phyloP scores from a whole-genome alignment of 1,140 invertebrate genomes.

The Wasmannia auropunctata region DNA sequence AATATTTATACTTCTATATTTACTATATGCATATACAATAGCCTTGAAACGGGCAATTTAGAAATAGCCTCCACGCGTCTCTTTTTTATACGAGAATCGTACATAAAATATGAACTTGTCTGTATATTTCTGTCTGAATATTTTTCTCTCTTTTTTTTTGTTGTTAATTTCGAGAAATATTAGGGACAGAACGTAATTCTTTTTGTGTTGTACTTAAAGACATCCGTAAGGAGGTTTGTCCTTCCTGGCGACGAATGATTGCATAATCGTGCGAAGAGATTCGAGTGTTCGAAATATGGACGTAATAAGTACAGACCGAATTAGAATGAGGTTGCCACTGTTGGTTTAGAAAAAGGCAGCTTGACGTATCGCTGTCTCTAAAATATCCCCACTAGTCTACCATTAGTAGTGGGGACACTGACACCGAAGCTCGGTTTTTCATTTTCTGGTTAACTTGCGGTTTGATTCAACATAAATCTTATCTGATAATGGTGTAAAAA shows the following conservation, averaged over 20 bases:
- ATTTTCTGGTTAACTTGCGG: too few relatives aligned
- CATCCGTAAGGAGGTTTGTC: background rate
- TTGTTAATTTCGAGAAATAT: background rate
- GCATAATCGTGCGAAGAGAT: background rate
- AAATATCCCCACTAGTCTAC: too few relatives aligned
- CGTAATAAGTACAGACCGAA: too few relatives aligned
- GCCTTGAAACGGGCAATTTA: constrained; percentile 23
- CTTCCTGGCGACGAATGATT: background rate
- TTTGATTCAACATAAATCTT: too few relatives aligned
- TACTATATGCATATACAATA: constrained; percentile 57
- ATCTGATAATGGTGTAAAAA: too few relatives aligned
- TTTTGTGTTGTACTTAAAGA: constrained; percentile 39
- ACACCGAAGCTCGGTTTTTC: too few relatives aligned
- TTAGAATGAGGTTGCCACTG: too few relatives aligned
- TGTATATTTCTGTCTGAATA: background rate
- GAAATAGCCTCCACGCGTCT: background rate
- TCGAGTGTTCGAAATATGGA: background rate
- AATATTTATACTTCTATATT: constrained; percentile 79
- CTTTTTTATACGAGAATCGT: constrained; percentile 23
- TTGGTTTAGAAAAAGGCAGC: too few relatives aligned
- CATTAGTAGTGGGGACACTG: too few relatives aligned
- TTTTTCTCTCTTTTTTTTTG: background rate
- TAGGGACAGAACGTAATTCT: background rate
- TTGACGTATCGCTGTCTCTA: too few relatives aligned
- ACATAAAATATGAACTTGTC: background rate